A percentile compares a stretch with the other conserved stretches of the same genome.
phyloP scores from a whole-genome alignment of 2,113 vertebrate genomes.

The Hyla sarda region DNA sequence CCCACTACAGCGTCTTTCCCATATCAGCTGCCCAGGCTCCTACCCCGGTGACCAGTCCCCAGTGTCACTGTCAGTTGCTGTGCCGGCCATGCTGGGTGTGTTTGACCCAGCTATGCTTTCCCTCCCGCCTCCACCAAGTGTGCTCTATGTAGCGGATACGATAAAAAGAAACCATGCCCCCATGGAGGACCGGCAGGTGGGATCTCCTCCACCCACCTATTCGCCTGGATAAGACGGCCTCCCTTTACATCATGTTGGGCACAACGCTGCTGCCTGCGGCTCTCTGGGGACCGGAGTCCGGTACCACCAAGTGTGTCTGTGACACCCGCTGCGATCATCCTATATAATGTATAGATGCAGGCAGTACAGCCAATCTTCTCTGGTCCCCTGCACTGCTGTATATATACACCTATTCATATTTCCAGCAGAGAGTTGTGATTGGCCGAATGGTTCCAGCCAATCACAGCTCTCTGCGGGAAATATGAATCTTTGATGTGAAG shows the following conservation, averaged over 20 bases:
- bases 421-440: too few species aligned
- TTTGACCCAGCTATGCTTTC: not conserved
- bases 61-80: not conserved
- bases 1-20: constrained; percentile 62
- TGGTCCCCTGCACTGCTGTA: too few species aligned
- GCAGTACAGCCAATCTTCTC: too few species aligned
- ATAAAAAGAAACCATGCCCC: not conserved
- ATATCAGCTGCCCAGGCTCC: not conserved
- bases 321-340: too few species aligned
- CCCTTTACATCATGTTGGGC: constrained; percentile 26
- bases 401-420: too few species aligned
- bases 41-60: not conserved
- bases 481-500: too few species aligned
- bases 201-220: constrained; percentile 15
- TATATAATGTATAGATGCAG: too few species aligned
- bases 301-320: too few species aligned
- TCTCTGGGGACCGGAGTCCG: not conserved
- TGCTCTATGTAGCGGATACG: too few species aligned
- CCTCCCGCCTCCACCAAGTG: not conserved
- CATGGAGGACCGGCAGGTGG: constrained; percentile 28
- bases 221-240: too few species aligned
- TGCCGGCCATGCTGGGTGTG: constrained; percentile 1
- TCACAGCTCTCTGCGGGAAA: too few species aligned
- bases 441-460: too few species aligned
- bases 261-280: not conserved